Evolutionary conservation across 2,888 invertebrate species (phyloP), one percentile per base, ranked within the genome.

Genomic region (Priocnemis perturbator): DNA sequence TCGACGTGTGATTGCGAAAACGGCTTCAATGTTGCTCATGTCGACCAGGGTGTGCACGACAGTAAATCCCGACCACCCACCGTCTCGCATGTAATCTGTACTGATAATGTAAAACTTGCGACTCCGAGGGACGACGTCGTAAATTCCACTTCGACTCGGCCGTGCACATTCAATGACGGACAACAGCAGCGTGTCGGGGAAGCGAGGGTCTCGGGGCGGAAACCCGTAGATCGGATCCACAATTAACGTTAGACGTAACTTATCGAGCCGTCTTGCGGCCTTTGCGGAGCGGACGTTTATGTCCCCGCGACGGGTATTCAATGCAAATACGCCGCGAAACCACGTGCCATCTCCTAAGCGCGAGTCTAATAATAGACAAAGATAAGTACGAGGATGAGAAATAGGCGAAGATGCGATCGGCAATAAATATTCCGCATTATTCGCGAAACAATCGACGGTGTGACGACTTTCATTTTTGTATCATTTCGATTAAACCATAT

Each of bases 221-320:
- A 77, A 77, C 78, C 78, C 71, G 69, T 64, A 77, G 77, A 77
- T 78, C 72, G 71, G 70, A 79, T 78, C 70, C 74, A 79, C 81
- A 81, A 83, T 83, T 81, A 83, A 81, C 78, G 74, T 75, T 75
- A 77, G 76, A 78, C 82, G 80, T 81, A 82, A 81, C 77, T 81
- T 81, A 80, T 73, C 47, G 70, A 70, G 47, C 47, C 15, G 37
- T 62, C 60, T 73, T 30, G 62, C 30, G 67, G 23, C 69, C 69
- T 37, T 37, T 37, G 65, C 71, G 57, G 11, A 56, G 57, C 66
- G 68, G 77, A 79, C 81, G 72, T 82, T 81, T 79, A 81, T 76
- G 81, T 75, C 73, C 70, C 67, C 71, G 74, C 21, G 53, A 21
- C 48, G 23, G 47, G 53, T 77, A 77, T 81, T 78, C 76, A 73